Evolutionary conservation across 2,888 invertebrate species (phyloP), one percentile per base, ranked within the genome.

Genomic region (Sarcophaga caerulescens): DNA sequence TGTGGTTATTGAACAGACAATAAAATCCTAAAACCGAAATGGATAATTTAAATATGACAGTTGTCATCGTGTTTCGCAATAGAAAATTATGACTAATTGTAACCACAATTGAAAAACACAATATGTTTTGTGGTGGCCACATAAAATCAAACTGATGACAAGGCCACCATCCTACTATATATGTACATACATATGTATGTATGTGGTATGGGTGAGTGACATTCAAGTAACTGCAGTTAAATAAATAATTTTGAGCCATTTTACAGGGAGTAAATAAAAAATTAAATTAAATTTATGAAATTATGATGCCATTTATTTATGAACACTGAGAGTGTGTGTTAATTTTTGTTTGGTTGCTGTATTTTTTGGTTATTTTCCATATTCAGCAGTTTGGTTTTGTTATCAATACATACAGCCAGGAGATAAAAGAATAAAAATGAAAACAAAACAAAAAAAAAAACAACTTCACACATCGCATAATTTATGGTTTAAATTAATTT

Each of bases 401-500:
- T 71, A 71, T 71, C 79, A 65, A 71, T 65, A 65, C 14, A 25
- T 4, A 47, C 17, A 23, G 21, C 23, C 35, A 35, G 35, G 2
- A 35, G 8, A 52, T 14, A 14, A 11, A 11, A 47, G 47, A 47
- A 5, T 4, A 69, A 45, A 57, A 74, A 60, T n/a, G 17, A n/a
- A 60, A 60, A 10, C 47, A 63, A 74, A 63, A 78, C 21, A 60
- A 63, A 63, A 74, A 78, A 69, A n/a, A 66, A 66, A 78, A 14
- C 47, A 79, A 71, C 70, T 79, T n/a, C 14, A 65, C 21, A 52
- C 69, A 47, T 2, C 71, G 62, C 71, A 66, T 80, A 65, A 84
- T 80, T 84, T 79, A 84, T 84, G 73, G 70, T 62, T 76, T 74
- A 69, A 80, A 71, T 75, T 84, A 84, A 84, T 84, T 80, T 80